Base-by-base conservation (phyloP, 2,797 vertebrate genomes). In the Pangasius mekongensis region DNA sequence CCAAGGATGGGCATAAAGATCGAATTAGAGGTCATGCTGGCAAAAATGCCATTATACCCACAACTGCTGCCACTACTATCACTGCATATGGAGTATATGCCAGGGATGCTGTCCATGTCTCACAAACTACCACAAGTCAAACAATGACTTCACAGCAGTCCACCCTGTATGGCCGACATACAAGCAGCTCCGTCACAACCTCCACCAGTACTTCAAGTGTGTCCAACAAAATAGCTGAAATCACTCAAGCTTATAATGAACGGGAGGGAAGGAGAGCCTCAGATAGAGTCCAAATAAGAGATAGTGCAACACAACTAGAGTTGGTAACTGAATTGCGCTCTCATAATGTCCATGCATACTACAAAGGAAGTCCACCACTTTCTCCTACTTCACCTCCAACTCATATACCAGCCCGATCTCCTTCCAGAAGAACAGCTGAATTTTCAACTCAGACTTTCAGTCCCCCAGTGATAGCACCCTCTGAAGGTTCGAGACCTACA, bases 391-490 rank as follows among this genome's bases (percentile, higher is more conserved):
- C 95, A 11, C 97, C 98, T 84, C 97, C 98, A 80, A 96, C 96
- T 0, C 97, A 98, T 92, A 98, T 97, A 92, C 97, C 98, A 33
- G 96, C 95, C 0, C 95, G 87, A 91, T 96, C 96, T 33, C 94
- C 95, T 39, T 95, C 96, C 54, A 97, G 95, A 92, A 95, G 95
- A 89, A 99, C 98, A 0, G 96, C 96, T 7, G 98, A 99, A 92
- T 97, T 99, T 93, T 99, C 98, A 69, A 98, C 97, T 0, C 98
- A 99, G 92, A 99, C 97, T 0, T 97, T 97, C 86, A 97, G 92
- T 90, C 95, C 95, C 1, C 92, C 95, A 47, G 84, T 95, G 84
- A 88, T 94, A 77, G 92, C 92, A 88, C 95, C 95, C 4, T 90
- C 93, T 47, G 92, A 94, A 18, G 81, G 94, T 39, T 91, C 94